Base-by-base conservation (phyloP, 2,113 vertebrate species). In the Paramormyrops kingsleyae region DNA sequence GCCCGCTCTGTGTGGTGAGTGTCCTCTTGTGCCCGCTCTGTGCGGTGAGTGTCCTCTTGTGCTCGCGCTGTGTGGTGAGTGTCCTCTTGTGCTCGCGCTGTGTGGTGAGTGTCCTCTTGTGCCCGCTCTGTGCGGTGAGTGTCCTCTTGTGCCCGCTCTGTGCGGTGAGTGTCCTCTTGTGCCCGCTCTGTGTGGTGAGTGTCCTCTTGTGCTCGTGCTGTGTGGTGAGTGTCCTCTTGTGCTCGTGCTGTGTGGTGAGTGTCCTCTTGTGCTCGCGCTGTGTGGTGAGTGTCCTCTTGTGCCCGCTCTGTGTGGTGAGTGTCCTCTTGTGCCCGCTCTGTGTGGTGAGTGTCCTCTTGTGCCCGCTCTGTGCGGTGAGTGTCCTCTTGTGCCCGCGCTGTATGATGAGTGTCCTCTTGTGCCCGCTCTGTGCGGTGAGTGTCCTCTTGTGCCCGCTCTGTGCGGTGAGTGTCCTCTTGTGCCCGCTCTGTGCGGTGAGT, bases 231-330 rank as follows among this genome's bases (percentile, higher is more conserved):
- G n/a, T n/a, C n/a, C n/a, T n/a, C n/a, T n/a, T n/a, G n/a, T n/a
- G n/a, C n/a, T n/a, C n/a, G n/a, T n/a, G n/a, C 77, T 94, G 91
- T 12, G 92, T 94, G 93, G 95, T 93, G 91, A 94, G 93, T 13
- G 50, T 4, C 49, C 49, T 0, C 49, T 12, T 49, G 9, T 49
- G 47, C 47, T 7, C 44, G 44, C 44, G 7, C 77, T 94, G 91
- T 12, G 92, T 94, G 93, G 95, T 93, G 91, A 94, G 93, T 13
- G 50, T 4, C 49, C 49, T 0, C 49, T 12, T 49, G 9, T 49
- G 47, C 47, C 1, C 44, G 31, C 21, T 94, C 77, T 94, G 91
- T 12, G 92, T 94, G 93, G 95, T 93, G 91, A 94, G 93, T 13
- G 50, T 4, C 49, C 49, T 0, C 49, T 12, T 49, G 9, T 49